Evolutionary conservation across 2,888 invertebrate genomes (phyloP).

Genomic region (Troides oblongomaculatus): DNA sequence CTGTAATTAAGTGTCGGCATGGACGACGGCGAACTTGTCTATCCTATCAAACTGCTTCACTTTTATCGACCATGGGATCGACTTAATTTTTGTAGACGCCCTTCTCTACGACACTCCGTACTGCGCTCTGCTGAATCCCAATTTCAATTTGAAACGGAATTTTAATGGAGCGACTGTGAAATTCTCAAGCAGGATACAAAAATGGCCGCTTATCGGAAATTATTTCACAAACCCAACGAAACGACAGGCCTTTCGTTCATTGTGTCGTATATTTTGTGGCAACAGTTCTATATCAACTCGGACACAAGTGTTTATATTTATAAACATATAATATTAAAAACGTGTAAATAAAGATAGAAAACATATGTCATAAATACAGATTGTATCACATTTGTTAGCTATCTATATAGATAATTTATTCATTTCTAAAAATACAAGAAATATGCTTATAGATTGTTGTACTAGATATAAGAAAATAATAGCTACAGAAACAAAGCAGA

Average conservation of each 20-base stretch:
- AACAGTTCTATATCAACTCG: not conserved
- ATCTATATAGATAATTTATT: not conserved
- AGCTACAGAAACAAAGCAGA: too few relatives aligned
- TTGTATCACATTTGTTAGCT: not conserved
- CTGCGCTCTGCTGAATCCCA: constrained; percentile 33
- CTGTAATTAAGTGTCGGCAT: constrained; percentile 67
- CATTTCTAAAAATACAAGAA: not conserved
- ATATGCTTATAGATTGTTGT: too few relatives aligned
- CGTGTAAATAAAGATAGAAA: not conserved
- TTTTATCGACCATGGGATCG: constrained; percentile 60
- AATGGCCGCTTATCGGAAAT: constrained; percentile 24
- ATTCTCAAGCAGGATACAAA: constrained; percentile 25
- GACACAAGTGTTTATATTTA: not conserved
- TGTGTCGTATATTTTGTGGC: constrained; percentile 4
- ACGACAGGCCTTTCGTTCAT: constrained; percentile 7
- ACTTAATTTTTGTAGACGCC: constrained; percentile 59
- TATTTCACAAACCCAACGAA: constrained; percentile 14
- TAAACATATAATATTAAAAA: not conserved
- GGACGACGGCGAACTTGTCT: constrained; percentile 54
- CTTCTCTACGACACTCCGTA: constrained; percentile 32
- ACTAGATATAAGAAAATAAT: too few relatives aligned
- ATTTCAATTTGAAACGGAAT: constrained; percentile 43
- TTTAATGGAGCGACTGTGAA: constrained; percentile 36
- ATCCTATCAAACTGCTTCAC: constrained; percentile 67
- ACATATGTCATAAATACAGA: too few relatives aligned